Evolutionary conservation across 1,140 invertebrate species (phyloP).

Genomic region (Telenomus remus): DNA sequence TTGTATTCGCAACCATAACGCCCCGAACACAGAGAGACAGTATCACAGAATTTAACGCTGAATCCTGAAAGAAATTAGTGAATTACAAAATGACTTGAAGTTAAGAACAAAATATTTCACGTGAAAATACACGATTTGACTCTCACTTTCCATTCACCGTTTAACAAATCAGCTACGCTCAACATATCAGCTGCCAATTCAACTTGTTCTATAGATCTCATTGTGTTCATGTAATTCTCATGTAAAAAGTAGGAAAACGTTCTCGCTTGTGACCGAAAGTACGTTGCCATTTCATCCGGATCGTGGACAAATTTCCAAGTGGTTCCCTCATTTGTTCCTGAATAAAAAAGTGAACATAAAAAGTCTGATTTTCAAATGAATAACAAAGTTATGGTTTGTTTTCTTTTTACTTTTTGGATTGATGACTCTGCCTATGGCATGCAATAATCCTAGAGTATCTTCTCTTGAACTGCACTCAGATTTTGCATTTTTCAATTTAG

Average conservation of each 20-base stretch:
- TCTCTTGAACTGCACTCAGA: constrained; percentile 75
- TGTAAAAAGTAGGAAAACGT: constrained; percentile 82
- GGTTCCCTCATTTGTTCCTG: constrained; percentile 56
- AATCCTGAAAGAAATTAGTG: constrained; percentile 58
- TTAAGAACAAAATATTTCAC: too few species aligned
- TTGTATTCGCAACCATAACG: constrained; percentile 82
- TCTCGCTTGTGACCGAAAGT: constrained; percentile 79
- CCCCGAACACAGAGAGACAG: constrained; percentile 78
- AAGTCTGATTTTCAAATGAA: neutral
- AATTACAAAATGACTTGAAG: too few species aligned
- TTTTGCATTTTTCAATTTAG: constrained; percentile 49
- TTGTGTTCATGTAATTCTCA: constrained; percentile 85
- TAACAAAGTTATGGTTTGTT: too few species aligned
- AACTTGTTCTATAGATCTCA: constrained; percentile 77
- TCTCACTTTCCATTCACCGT: constrained; percentile 80
- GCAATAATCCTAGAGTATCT: constrained; percentile 82
- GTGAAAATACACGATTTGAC: too few species aligned
- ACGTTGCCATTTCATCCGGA: constrained; percentile 80
- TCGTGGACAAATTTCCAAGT: constrained; percentile 77
- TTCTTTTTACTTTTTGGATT: constrained; percentile 83
- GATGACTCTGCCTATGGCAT: constrained; percentile 84
- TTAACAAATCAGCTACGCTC: constrained; percentile 79
- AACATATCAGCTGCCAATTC: constrained; percentile 77
- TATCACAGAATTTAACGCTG: constrained; percentile 64
- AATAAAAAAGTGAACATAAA: constrained; percentile 7